These are phyloP conservation scores for Centroberyx gerrardi DNA, from an alignment of 2,797 vertebrate genomes.

Conservation along the genomic window DNA sequence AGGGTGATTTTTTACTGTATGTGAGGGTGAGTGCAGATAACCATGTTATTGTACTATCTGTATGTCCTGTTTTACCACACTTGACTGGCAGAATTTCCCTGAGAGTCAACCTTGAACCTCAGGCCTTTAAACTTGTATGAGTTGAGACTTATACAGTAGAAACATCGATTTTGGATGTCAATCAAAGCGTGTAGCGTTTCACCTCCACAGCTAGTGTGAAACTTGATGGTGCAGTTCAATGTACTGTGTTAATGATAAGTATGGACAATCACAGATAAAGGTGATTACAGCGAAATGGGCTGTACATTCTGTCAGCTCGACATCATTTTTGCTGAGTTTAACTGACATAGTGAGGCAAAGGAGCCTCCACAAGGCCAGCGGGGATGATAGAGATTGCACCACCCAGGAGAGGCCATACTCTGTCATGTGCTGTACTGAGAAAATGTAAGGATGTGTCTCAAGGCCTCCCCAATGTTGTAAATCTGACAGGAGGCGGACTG, in stretches of 20 bases:
- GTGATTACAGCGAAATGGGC: slow-evolving; percentile 16
- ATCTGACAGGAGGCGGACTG: slow-evolving; percentile 69
- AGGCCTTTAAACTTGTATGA: background rate
- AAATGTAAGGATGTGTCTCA: slow-evolving; percentile 69
- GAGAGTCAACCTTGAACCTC: slow-evolving; percentile 26
- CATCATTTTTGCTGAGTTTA: slow-evolving; percentile 35
- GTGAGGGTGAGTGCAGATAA: too few relatives aligned
- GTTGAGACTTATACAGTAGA: background rate
- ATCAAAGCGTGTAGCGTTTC: background rate
- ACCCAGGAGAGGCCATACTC: slow-evolving; percentile 36
- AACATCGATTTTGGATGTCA: background rate
- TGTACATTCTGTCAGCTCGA: slow-evolving; percentile 20
- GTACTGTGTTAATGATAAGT: slow-evolving; percentile 37
- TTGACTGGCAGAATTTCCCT: slow-evolving; percentile 14
- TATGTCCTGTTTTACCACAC: background rate
- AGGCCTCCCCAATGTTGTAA: slow-evolving; percentile 70
- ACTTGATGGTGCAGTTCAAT: slow-evolving; percentile 10
- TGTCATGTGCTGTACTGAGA: slow-evolving; percentile 44
- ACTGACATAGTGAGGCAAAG: slow-evolving; percentile 39
- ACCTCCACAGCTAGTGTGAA: background rate
- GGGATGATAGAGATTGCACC: slow-evolving; percentile 46
- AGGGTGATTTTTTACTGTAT: background rate
- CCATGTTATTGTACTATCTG: slow-evolving; percentile 3
- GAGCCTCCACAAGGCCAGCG: slow-evolving; percentile 56
- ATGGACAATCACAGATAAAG: slow-evolving; percentile 34